These are phyloP conservation scores for Hipparchia sbordonii DNA, from an alignment of 2,888 invertebrate species.

Conservation along the genomic window DNA sequence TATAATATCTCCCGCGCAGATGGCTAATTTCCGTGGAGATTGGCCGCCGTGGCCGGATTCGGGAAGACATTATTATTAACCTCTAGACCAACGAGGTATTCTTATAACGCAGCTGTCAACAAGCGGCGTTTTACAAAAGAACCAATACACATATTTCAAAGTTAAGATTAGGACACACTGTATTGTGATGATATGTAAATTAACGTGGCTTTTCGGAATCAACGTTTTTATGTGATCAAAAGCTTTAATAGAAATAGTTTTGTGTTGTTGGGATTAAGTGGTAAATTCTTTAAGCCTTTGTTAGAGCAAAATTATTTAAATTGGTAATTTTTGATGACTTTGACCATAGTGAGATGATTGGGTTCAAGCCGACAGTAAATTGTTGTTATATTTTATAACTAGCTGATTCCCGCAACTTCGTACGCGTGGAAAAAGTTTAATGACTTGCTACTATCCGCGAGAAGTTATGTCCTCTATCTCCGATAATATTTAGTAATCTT, in stretches of 20 bases:
- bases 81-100: background rate
- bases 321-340: constrained; percentile 3
- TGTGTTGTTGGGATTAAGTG: constrained; percentile 5
- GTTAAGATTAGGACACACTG: constrained; percentile 21
- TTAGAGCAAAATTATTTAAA: background rate
- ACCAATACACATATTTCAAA: constrained; percentile 23
- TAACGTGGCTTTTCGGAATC: constrained; percentile 1
- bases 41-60: too few species aligned
- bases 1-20: too few species aligned
- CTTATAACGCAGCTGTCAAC: constrained; percentile 18
- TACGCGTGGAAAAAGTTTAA: too few species aligned
- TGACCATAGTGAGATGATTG: background rate
- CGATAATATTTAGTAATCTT: too few species aligned
- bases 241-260: background rate
- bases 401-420: too few species aligned
- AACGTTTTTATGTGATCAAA: constrained; percentile 9
- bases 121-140: constrained; percentile 27
- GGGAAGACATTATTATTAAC: too few species aligned
- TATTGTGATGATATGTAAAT: constrained; percentile 27
- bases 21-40: too few species aligned
- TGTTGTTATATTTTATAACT: background rate
- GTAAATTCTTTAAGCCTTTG: background rate
- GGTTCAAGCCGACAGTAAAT: background rate
- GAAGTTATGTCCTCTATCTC: too few species aligned
- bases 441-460: too few species aligned